phyloP scores from a whole-genome alignment of 2,797 vertebrate species.

The Eupleurogrammus muticus region DNA sequence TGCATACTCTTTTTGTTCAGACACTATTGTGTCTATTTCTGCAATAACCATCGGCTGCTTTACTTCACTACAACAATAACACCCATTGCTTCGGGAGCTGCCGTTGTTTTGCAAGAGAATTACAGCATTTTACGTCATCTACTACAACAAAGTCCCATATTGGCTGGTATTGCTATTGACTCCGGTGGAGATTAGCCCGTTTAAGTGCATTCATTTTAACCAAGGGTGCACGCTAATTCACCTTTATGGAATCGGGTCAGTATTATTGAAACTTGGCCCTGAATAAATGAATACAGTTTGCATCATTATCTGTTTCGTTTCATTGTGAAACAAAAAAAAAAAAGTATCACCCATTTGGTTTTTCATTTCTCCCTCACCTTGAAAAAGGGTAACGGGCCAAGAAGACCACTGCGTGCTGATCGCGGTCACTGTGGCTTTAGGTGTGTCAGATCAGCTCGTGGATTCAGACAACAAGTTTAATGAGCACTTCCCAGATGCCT shows the following conservation, averaged over 20 bases:
- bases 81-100: too few species aligned
- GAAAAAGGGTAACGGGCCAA: constrained; percentile 51
- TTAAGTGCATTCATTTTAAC: constrained; percentile 24
- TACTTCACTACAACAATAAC: too few species aligned
- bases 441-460: constrained; percentile 46
- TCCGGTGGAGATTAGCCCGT: too few species aligned
- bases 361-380: constrained; percentile 53
- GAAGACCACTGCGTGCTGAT: constrained; percentile 29
- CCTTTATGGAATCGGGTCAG: constrained; percentile 25
- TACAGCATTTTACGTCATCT: too few species aligned
- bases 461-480: constrained; percentile 56
- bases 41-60: too few species aligned
- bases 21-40: too few species aligned
- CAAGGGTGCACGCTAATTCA: constrained; percentile 16
- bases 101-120: too few species aligned
- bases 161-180: too few species aligned
- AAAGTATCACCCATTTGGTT: constrained; percentile 24
- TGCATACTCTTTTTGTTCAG: too few species aligned
- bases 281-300: constrained; percentile 8
- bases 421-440: constrained; percentile 29
- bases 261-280: constrained; percentile 25
- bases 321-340: constrained; percentile 34
- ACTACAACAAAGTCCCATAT: too few species aligned
- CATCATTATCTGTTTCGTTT: constrained; percentile 37
- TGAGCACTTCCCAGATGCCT: constrained; percentile 56